Evolutionary conservation across 2,888 invertebrate genomes (phyloP), one percentile per base, ranked within the genome.

Genomic region (Dynastes hyllus): DNA sequence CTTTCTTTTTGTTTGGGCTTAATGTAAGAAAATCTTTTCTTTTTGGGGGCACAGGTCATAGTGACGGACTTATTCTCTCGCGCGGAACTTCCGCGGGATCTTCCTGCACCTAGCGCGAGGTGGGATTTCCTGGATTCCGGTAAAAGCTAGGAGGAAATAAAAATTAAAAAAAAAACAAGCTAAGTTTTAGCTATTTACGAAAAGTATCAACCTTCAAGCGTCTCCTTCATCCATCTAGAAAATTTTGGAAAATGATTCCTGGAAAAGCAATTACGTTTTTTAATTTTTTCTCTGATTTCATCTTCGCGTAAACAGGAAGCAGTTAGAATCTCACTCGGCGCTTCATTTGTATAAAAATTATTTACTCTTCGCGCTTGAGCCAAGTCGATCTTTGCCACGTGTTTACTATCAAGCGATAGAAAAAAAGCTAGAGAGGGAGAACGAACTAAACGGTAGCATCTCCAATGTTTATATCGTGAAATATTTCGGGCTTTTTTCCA

Each of bases 401-500:
- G 73, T 73, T 73, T 73, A 73, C 73, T 73, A 73, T 73, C 73
- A 73, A 58, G 45, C 45, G 45, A 45, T 45, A 45, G 45, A 29
- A 71, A 53, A 53, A 51, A 55, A 16, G 8, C 22, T n/a, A 58
- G 55, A 58, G n/a, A 58, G 55, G 22, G 55, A 8, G 22, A 58
- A 22, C 55, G 5, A 5, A 37, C 32, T 37, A 58, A 58, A 8
- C 22, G 5, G 6, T 16, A 58, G 16, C 55, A 27, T 2, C 45
- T 2, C 58, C 27, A 73, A 58, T 73, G 73, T 73, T 73, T 73
- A 73, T 40, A 73, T 58, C 73, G 73, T 73, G 73, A 58, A 73
- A 73, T 73, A 73, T 73, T 73, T 73, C 58, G 37, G 27, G 73
- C 58, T 58, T 58, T 73, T 37, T 11, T 70, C 58, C 73, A 61